Base-by-base conservation (phyloP, 2,113 vertebrate genomes). In the Rhipidura dahli region DNA sequence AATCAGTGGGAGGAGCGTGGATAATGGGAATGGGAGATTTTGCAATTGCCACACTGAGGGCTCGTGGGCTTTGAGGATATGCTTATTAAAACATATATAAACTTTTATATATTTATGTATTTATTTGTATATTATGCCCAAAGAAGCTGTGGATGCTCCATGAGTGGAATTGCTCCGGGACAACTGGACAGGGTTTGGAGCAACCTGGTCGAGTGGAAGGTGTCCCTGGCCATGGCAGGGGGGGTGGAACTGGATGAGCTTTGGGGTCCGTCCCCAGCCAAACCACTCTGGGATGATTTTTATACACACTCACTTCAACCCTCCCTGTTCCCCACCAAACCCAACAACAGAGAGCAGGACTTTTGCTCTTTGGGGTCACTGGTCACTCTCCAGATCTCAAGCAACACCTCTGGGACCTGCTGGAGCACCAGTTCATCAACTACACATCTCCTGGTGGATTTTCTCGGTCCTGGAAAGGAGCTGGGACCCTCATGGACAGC, bases 121-220 rank as follows among this genome's bases (percentile, higher is more conserved):
- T 50, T 33, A 5, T 33, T 14, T 61, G 6, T 81, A 3, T 31
- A 37, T 49, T 45, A 15, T 23, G n/a, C 21, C 61, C 24, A 47
- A 17, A 61, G n/a, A 61, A 76, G 40, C 17, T 42, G 26, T 27
- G 35, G 30, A 4, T 54, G 40, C 13, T 45, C 53, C 39, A 15
- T 8, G 20, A n/a, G 13, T 69, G 42, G 26, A 54, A 35, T 22
- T 69, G 12, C 35, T 26, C 40, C 22, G 54, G n/a, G 39, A 24
- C 45, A 61, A 3, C 0, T 69, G 47, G 60, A 82, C 4, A 2
- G 28, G 35, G 39, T 5, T 66, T 51, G 61, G 40, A 83, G 21
- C 14, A 35, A 3, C 10, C 8, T 35, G 54, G 30, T 3, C 0
- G 2, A 3, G 47, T 76, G 47, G 14, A 31, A 22, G 47, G 9